These are phyloP conservation scores for Lutraria rhynchaena DNA, from an alignment of 1,140 invertebrate genomes.

Conservation along the genomic window DNA sequence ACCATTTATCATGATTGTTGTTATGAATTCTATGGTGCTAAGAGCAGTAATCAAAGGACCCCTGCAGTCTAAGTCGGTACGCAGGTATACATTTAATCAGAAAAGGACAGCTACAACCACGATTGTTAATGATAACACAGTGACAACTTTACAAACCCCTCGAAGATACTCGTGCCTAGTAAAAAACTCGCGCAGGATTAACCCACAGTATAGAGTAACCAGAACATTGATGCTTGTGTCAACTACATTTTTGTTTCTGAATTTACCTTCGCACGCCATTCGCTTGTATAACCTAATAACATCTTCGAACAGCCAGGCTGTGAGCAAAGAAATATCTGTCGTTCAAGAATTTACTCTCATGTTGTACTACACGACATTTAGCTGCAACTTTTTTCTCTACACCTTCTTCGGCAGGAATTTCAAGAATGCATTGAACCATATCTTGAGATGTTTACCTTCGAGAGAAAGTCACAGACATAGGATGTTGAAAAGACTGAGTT, in stretches of 20 bases:
- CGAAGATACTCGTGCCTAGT: neutral
- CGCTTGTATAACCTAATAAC: constrained; percentile 71
- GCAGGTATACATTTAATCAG: neutral
- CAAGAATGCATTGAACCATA: constrained; percentile 16
- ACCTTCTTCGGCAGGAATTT: constrained; percentile 45
- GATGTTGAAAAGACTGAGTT: constrained; percentile 25
- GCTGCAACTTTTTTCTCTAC: constrained; percentile 51
- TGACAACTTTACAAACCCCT: neutral
- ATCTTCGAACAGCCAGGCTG: neutral
- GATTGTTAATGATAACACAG: neutral
- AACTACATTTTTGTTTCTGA: constrained; percentile 89
- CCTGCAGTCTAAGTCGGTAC: neutral
- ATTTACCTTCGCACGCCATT: constrained; percentile 85
- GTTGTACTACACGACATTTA: constrained; percentile 44
- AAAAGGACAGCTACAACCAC: neutral
- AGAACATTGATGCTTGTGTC: constrained; percentile 92
- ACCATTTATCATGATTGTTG: constrained; percentile 83
- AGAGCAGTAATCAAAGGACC: constrained; percentile 2
- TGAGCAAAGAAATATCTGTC: constrained; percentile 3
- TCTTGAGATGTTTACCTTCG: constrained; percentile 14
- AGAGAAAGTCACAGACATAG: neutral
- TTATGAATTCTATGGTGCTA: constrained; percentile 82
- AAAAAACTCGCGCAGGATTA: neutral
- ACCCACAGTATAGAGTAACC: constrained; percentile 88
- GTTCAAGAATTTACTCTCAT: constrained; percentile 39